Evolutionary conservation across 1,140 invertebrate species (phyloP), one percentile per base, ranked within the genome.

Genomic region (Holcopasites calliopsidis): DNA sequence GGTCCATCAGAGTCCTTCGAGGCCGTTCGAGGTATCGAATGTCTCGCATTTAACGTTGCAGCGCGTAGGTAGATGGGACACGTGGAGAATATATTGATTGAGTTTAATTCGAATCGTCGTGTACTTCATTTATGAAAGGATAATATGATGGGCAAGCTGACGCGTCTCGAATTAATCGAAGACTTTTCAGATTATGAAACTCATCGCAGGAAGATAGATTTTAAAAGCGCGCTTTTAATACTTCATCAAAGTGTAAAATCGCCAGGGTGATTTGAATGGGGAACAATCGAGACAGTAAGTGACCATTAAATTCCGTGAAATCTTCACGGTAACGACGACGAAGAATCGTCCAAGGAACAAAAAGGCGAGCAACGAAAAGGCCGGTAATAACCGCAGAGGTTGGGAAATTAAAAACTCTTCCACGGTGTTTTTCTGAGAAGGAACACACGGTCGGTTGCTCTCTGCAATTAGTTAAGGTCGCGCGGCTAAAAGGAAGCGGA

Each of bases 391-490:
- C n/a, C n/a, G n/a, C n/a, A n/a, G 5, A 7, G 4, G 4, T 33
- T 13, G 16, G 11, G 6, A 49, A 47, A 70, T 21, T 31, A 52
- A 64, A 33, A 42, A 0, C 31, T 13, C 31, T 49, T 49, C 13
- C 3, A 13, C 55, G 31, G 16, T 1, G 5, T 11, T 38, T 42
- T 33, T 54, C 3, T 16, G 16, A 23, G 21, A n/a, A 54, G n/a
- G 1, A 42, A 21, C 47, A 35, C 11, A 49, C 23, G 55, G 58
- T 33, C 10, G 33, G 31, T 38, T 47, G 18, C 2, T 76, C 35
- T 50, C 40, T 28, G 13, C 60, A 50, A 73, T 82, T 80, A 61
- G 44, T 83, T 58, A 62, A 72, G 78, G 47, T 76, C 42, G 52
- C 18, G 3, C 31, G n/a, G 21, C n/a, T 5, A 69, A 76, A 49